A percentile compares a stretch with the other conserved stretches of the same genome.
These are phyloP conservation scores for Apodemus sylvaticus DNA, from an alignment of 2,113 vertebrate genomes.

Conservation along the genomic window DNA sequence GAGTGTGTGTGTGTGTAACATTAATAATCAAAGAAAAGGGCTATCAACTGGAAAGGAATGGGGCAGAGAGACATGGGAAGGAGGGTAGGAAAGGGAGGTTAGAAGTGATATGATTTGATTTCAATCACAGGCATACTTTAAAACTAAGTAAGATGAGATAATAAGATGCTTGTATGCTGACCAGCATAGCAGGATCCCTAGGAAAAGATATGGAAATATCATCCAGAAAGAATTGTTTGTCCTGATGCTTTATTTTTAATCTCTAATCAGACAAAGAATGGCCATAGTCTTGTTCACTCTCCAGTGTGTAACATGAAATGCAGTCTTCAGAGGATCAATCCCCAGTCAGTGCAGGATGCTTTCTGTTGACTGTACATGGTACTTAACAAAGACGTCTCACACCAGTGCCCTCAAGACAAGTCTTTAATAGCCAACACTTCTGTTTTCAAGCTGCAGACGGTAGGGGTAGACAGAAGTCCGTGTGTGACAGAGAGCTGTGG, in stretches of 20 bases:
- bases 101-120: neutral
- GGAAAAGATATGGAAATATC: neutral
- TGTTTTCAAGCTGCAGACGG: slow-evolving; percentile 63
- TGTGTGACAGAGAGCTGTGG: slow-evolving; percentile 55
- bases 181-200: neutral
- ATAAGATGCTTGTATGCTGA: neutral
- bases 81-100: no score
- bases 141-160: no score
- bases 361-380: neutral
- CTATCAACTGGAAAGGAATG: neutral
- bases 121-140: neutral
- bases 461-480: slow-evolving; percentile 69
- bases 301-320: neutral
- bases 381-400: slow-evolving; percentile 8
- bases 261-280: slow-evolving; percentile 3
- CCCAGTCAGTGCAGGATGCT: neutral
- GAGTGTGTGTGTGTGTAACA: neutral
- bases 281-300: neutral
- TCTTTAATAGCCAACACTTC: neutral
- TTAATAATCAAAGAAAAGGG: neutral
- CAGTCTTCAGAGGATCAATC: slow-evolving; percentile 1
- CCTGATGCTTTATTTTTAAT: neutral
- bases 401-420: neutral
- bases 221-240: neutral
- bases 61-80: neutral